phyloP scores from a whole-genome alignment of 2,113 vertebrate genomes.

The Protobothrops mucrosquamatus region DNA sequence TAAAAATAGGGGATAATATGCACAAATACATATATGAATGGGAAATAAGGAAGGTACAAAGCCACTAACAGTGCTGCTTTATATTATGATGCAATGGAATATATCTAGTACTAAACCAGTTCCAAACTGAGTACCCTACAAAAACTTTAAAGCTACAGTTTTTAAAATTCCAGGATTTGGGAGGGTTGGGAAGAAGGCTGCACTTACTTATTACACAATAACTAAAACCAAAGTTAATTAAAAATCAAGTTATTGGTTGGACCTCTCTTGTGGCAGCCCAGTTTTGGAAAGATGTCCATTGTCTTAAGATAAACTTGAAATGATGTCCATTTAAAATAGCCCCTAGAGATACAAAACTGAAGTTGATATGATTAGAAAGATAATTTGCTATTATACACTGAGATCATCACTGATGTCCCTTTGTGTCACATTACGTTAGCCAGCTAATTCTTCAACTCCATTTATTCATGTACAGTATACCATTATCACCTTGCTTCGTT shows the following conservation, averaged over 20 bases:
- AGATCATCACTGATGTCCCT: not conserved
- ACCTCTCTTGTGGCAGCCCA: not conserved
- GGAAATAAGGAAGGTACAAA: not conserved
- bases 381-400: not conserved
- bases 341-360: not conserved
- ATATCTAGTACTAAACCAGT: not conserved
- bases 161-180: not conserved
- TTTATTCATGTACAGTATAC: not conserved
- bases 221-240: not conserved
- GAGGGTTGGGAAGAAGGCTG: not conserved
- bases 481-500: not conserved
- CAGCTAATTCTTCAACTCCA: not conserved
- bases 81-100: not conserved
- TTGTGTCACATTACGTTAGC: not conserved
- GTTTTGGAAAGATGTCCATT: not conserved
- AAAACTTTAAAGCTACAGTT: not conserved
- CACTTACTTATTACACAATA: not conserved
- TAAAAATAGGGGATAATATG: not conserved
- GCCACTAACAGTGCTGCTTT: not conserved
- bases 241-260: not conserved
- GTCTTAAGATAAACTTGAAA: not conserved
- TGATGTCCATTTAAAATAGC: not conserved
- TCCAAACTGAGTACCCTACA: not conserved
- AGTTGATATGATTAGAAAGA: not conserved
- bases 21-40: not conserved